Evolutionary conservation across 1,140 invertebrate species (phyloP).

Genomic region (Drosophila parabipectinata): DNA sequence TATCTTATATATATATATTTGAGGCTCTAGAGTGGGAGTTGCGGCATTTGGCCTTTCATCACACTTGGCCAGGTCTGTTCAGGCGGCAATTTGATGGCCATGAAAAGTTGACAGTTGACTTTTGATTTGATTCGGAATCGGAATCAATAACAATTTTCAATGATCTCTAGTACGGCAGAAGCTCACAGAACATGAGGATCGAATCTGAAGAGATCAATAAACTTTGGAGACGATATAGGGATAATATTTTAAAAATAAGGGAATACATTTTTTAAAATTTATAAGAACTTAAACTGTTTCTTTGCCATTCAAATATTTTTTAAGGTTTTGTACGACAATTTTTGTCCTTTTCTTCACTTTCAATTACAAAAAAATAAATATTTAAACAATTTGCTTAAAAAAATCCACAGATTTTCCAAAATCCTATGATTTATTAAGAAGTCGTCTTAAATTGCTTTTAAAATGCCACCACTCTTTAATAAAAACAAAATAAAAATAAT

Average conservation of each 20-base stretch:
- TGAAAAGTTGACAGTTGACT: constrained; percentile 73
- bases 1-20: constrained; percentile 2
- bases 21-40: constrained; percentile 42
- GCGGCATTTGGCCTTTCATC: constrained; percentile 72
- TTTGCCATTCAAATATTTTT: too few relatives aligned
- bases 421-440: neutral
- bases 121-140: constrained; percentile 31
- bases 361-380: too few relatives aligned
- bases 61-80: constrained; percentile 27
- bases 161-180: constrained; percentile 3
- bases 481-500: neutral
- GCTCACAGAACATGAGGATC: neutral
- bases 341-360: too few relatives aligned
- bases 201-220: neutral
- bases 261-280: too few relatives aligned
- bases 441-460: neutral
- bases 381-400: too few relatives aligned
- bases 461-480: constrained; percentile 15
- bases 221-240: neutral
- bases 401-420: too few relatives aligned
- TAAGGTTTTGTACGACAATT: too few relatives aligned
- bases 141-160: neutral
- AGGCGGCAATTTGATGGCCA: constrained; percentile 76
- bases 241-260: too few relatives aligned
- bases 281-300: too few relatives aligned